Percentiles rank a stretch among this genome's conserved stretches.
Conservation (phyloP, 2,113 vertebrate genomes). For the Eretmodus cyanostictus region DNA sequence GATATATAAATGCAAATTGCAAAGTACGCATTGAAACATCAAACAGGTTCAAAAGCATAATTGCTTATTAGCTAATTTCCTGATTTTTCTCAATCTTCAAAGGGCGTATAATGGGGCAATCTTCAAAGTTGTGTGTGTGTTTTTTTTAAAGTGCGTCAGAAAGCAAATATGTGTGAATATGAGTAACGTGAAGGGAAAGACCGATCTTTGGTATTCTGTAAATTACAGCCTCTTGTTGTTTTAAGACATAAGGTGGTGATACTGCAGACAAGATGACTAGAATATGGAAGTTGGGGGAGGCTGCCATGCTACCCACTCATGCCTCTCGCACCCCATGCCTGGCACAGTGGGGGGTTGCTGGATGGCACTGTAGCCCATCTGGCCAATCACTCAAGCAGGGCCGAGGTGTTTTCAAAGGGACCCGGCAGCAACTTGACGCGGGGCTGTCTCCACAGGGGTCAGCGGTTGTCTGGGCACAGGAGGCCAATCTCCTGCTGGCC, state of each 20-base stretch:
- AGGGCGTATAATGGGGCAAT: neutral
- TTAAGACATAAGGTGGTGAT: neutral
- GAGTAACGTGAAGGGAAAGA: neutral
- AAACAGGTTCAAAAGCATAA: neutral
- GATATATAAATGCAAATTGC: neutral
- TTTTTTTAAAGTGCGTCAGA: neutral
- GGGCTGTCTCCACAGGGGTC: constrained; percentile 64
- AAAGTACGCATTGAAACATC: neutral
- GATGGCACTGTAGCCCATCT: constrained; percentile 63
- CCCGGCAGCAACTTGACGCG: constrained; percentile 58
- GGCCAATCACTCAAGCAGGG: constrained; percentile 64
- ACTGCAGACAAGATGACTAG: constrained; percentile 17
- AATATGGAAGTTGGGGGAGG: neutral
- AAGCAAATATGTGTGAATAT: neutral
- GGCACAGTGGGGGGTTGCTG: constrained; percentile 50
- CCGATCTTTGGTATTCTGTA: neutral
- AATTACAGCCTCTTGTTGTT: constrained; percentile 30
- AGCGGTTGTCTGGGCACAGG: constrained; percentile 59
- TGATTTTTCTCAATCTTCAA: neutral
- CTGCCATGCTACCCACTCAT: constrained; percentile 6
- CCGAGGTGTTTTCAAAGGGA: constrained; percentile 55
- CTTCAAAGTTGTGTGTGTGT: neutral
- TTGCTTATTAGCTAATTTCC: neutral
- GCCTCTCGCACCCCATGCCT: constrained; percentile 31
- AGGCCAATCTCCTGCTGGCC: constrained; percentile 54